These are phyloP conservation scores for Phoenicopterus ruber DNA, from an alignment of 2,113 vertebrate species.

Conservation along the genomic window DNA sequence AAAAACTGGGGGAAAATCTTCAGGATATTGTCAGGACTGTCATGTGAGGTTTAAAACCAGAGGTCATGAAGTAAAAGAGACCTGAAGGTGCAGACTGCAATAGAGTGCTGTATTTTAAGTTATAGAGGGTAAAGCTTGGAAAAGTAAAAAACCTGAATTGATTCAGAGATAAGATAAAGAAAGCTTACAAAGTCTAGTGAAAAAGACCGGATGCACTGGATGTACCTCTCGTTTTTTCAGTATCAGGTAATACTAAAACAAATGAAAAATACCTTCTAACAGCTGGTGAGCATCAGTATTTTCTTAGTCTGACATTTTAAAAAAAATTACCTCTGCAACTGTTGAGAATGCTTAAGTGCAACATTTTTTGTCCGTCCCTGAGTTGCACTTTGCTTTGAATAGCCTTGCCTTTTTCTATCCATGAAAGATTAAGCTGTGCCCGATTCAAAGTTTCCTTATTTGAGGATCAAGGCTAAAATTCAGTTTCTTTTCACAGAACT, in stretches of 20 bases:
- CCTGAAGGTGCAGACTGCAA: neutral
- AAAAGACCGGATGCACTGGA: neutral
- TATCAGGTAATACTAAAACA: neutral
- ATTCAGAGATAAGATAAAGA: neutral
- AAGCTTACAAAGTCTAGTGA: neutral
- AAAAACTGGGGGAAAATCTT: neutral
- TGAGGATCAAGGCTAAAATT: constrained; percentile 21
- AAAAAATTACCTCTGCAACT: neutral
- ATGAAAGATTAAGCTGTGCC: neutral
- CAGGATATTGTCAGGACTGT: neutral
- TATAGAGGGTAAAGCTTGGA: neutral
- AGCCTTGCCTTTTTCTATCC: neutral
- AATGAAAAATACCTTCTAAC: neutral
- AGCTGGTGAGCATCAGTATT: neutral
- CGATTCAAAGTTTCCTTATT: neutral
- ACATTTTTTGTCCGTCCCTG: neutral
- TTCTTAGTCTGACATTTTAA: neutral
- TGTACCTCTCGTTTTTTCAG: neutral
- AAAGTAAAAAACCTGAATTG: neutral
- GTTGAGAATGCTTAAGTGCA: neutral
- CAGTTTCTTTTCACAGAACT: neutral
- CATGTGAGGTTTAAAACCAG: neutral
- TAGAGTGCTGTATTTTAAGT: neutral
- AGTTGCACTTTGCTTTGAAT: neutral
- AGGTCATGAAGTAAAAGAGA: neutral